phyloP scores from a whole-genome alignment of 2,113 vertebrate species.

The Piaya cayana region DNA sequence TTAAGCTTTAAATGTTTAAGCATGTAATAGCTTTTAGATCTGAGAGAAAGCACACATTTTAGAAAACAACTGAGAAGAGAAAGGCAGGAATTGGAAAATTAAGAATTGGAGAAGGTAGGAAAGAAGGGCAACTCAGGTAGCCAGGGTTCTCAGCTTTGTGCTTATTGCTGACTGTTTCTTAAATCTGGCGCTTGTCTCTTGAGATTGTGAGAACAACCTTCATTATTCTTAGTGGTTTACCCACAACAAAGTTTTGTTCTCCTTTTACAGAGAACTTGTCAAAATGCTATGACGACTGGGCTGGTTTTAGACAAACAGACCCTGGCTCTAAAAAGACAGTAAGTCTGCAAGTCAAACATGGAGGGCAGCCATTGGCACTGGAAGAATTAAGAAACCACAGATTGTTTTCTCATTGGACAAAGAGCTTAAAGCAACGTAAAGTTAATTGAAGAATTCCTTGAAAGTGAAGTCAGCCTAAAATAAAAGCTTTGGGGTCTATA shows the following conservation, averaged over 20 bases:
- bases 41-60: not conserved
- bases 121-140: not conserved
- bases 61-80: not conserved
- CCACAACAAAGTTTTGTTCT: conserved; percentile 54
- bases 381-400: conserved; percentile 74
- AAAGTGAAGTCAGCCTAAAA: conserved; percentile 83
- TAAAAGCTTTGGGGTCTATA: conserved; percentile 70
- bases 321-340: conserved; percentile 69
- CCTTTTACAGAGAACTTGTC: conserved; percentile 58
- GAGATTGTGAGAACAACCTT: not conserved
- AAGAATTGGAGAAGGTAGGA: not conserved
- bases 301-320: conserved; percentile 73
- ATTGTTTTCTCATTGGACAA: conserved; percentile 80
- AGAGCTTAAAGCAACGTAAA: conserved; percentile 80
- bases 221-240: conserved; percentile 34
- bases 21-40: not conserved
- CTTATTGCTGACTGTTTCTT: not conserved
- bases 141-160: not conserved
- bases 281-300: conserved; percentile 76
- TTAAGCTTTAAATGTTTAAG: not conserved
- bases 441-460: conserved; percentile 87
- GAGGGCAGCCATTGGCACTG: conserved; percentile 79
- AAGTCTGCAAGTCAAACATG: conserved; percentile 73
- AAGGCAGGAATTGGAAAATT: not conserved
- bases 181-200: not conserved